phyloP scores from a whole-genome alignment of 2,797 vertebrate species.

The Sternotherus odoratus region DNA sequence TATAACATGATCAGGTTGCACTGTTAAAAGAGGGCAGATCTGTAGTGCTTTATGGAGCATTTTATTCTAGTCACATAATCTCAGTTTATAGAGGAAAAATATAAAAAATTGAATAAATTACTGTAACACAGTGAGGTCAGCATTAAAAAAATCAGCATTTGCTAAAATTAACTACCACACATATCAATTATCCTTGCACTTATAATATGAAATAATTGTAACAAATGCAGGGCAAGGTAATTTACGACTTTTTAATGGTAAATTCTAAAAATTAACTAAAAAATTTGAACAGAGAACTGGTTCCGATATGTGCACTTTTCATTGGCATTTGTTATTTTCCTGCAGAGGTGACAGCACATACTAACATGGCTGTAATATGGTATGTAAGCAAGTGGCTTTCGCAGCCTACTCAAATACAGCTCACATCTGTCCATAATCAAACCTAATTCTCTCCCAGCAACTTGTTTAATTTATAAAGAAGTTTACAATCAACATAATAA shows the following conservation, averaged over 20 bases:
- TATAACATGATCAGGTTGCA: background rate
- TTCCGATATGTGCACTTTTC: background rate
- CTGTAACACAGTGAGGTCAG: background rate
- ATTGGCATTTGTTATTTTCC: background rate
- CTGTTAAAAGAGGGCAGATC: background rate
- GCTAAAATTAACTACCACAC: background rate
- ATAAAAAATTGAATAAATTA: background rate
- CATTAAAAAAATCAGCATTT: background rate
- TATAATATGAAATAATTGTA: background rate
- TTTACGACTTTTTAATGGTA: background rate
- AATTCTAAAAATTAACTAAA: background rate
- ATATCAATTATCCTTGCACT: background rate
- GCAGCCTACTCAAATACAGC: background rate
- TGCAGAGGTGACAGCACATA: background rate
- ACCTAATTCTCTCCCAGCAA: background rate
- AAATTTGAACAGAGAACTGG: background rate
- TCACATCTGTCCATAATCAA: background rate
- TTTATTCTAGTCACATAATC: background rate
- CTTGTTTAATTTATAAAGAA: background rate
- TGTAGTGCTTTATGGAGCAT: background rate
- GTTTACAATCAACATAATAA: background rate
- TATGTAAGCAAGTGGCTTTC: background rate
- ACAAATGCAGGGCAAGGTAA: background rate
- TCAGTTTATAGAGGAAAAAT: slow-evolving; percentile 1
- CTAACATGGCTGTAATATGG: background rate